Base-by-base conservation (phyloP, 2,888 invertebrate genomes). In the Drosophila dives region DNA sequence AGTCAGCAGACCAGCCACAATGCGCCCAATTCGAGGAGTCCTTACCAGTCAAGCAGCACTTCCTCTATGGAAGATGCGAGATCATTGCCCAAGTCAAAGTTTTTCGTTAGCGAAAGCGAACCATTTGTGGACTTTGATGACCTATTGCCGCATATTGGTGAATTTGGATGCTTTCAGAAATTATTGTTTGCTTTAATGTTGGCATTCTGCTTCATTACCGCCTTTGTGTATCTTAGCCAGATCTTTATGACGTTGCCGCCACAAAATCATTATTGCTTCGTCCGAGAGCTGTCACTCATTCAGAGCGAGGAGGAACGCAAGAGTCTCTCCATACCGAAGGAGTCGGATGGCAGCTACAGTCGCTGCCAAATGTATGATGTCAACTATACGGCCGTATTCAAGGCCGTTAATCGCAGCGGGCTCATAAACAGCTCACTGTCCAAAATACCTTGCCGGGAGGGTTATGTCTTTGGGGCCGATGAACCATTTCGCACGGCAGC, bases 201-300 rank as follows among this genome's bases (percentile, higher is more conserved):
- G 67, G 97, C 97, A 0, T 97, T 97, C 91, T 95, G 96, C 12
- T 97, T 96, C 92, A 97, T 96, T 90, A 96, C 97, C 20, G 96
- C 97, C 1, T 97, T 97, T 93, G 97, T 97, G 6, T 97, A 97
- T 92, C 97, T 98, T 91, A 95, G 96, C 29, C 97, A 97, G 94
- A 96, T 97, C 65, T 98, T 98, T 91, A 96, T 97, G 93, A 96
- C 97, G 0, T 91, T 97, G 0, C 95, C 95, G 54, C 97, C 97
- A 0, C 96, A 96, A 60, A 94, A 95, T 64, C 96, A 97, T 90
- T 97, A 97, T 96, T 98, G 98, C 83, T 94, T 94, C 92, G 94
- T 97, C 3, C 96, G 96, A 0, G 96, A 96, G 90, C 91, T 97
- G 75, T 94, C 94, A 11, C 95, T 96, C 87, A 93, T 97, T 62